Base-by-base conservation (phyloP, 2,797 vertebrate genomes). In the Platalea minor region DNA sequence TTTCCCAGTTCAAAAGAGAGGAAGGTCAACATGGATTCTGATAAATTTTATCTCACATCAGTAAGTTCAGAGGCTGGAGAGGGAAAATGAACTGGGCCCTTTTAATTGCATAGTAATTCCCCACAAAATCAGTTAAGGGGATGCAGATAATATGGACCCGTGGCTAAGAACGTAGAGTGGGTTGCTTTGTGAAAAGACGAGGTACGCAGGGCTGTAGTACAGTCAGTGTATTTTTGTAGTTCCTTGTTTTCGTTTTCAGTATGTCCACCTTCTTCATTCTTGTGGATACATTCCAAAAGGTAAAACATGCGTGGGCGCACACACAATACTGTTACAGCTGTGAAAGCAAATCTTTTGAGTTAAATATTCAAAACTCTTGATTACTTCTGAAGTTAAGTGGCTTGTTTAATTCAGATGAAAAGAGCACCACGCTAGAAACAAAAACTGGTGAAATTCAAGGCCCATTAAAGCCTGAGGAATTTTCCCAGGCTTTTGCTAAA, bases 1-100 rank as follows among this genome's bases (percentile, higher is more conserved):
- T 92, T 97, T 65, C 61, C 7, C 35, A 94, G 93, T 86, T 96
- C 91, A 93, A 83, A 96, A 85, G 92, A 91, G 57, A 95, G 93
- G 84, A 95, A 93, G 93, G 87, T 91, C 89, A 96, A 35, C 46
- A 16, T 8, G 46, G 65, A 37, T 95, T 89, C 91, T 83, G 88
- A 95, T 96, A 88, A 92, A 92, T 14, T 96, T 94, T 95, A 72
- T 94, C 93, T 95, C 0, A 0, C 17, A 19, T 61, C 72, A 95
- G 12, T 78, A 67, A 80, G 41, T 83, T 91, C 73, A 80, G 81
- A 60, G 50, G 41, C 75, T 88, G 64, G 29, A 76, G 70, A 89
- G 11, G 20, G 29, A 83, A 88, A 50, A 80, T 37, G 31, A 88
- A 70, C 39, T 33, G 28, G 46, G 43, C 8, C 4, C 26, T 75